Evolutionary conservation across 2,888 invertebrate genomes (phyloP).

Genomic region (Aproaerema taeniolella): DNA sequence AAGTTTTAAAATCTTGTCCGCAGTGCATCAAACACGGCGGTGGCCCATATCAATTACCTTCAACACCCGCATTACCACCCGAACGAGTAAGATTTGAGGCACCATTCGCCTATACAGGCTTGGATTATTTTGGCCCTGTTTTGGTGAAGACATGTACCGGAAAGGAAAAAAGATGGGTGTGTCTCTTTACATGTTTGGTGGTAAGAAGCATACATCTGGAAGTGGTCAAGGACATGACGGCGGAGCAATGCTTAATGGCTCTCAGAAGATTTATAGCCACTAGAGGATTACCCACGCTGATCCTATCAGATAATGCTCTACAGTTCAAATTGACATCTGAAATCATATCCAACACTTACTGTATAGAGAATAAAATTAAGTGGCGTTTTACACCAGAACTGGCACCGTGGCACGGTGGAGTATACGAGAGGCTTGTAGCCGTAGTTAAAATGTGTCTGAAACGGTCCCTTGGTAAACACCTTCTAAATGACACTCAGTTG

Average conservation of each 20-base stretch:
- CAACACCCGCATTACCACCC: not conserved
- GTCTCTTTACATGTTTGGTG: slow-evolving; percentile 21
- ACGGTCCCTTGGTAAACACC: slow-evolving; percentile 11
- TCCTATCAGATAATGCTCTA: slow-evolving; percentile 22
- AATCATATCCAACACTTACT: slow-evolving; percentile 1
- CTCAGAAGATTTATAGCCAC: slow-evolving; percentile 17
- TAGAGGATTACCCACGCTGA: slow-evolving; percentile 13
- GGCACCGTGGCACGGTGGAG: slow-evolving; percentile 19
- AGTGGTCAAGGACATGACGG: slow-evolving; percentile 22
- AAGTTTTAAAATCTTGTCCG: slow-evolving; percentile 4
- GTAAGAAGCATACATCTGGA: slow-evolving; percentile 25
- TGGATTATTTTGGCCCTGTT: slow-evolving; percentile 8
- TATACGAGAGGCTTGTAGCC: slow-evolving; percentile 20
- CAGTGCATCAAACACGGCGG: slow-evolving; percentile 4
- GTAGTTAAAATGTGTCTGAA: slow-evolving; percentile 16
- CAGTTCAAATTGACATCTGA: slow-evolving; percentile 22
- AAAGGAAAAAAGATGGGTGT: slow-evolving; percentile 20
- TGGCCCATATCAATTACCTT: slow-evolving; percentile 7
- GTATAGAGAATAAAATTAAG: slow-evolving; percentile 4
- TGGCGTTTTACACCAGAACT: slow-evolving; percentile 20
- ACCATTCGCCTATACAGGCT: slow-evolving; percentile 5
- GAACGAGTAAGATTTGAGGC: slow-evolving; percentile 2
- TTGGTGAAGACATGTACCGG: not conserved
- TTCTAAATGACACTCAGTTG: slow-evolving; percentile 9
- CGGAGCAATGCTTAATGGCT: slow-evolving; percentile 22